phyloP scores from a whole-genome alignment of 2,113 vertebrate genomes.

The Plecotus auritus region DNA sequence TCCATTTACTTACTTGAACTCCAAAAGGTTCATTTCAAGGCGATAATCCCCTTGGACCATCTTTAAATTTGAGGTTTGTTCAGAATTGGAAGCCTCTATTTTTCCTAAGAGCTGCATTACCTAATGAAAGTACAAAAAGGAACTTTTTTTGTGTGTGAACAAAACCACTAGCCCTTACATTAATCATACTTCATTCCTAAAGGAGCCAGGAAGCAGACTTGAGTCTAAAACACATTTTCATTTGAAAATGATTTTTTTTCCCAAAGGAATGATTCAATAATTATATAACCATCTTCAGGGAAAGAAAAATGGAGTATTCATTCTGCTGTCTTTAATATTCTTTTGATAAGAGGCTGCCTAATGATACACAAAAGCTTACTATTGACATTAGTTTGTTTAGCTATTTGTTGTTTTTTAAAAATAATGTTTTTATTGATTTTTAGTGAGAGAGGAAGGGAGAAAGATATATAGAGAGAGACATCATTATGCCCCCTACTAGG shows the following conservation, averaged over 20 bases:
- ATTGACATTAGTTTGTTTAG: neutral
- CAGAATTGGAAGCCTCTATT: slow-evolving; percentile 79
- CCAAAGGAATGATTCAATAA: neutral
- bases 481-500: neutral
- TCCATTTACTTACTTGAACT: slow-evolving; percentile 83
- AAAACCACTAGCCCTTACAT: slow-evolving; percentile 30
- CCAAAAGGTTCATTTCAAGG: slow-evolving; percentile 81
- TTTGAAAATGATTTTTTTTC: slow-evolving; percentile 27
- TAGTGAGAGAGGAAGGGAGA: no score
- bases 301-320: neutral
- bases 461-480: no score
- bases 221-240: neutral
- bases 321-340: neutral
- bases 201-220: neutral
- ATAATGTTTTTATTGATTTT: no score
- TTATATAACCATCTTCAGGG: neutral
- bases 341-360: neutral
- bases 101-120: slow-evolving; percentile 79
- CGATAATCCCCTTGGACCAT: slow-evolving; percentile 79
- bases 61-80: slow-evolving; percentile 79
- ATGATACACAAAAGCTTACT: neutral
- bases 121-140: slow-evolving; percentile 76
- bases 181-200: slow-evolving; percentile 32
- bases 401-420: no score
- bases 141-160: slow-evolving; percentile 41